Evolutionary conservation across 2,888 invertebrate species (phyloP), one percentile per base, ranked within the genome.

Genomic region (Nasonovia ribisnigri): DNA sequence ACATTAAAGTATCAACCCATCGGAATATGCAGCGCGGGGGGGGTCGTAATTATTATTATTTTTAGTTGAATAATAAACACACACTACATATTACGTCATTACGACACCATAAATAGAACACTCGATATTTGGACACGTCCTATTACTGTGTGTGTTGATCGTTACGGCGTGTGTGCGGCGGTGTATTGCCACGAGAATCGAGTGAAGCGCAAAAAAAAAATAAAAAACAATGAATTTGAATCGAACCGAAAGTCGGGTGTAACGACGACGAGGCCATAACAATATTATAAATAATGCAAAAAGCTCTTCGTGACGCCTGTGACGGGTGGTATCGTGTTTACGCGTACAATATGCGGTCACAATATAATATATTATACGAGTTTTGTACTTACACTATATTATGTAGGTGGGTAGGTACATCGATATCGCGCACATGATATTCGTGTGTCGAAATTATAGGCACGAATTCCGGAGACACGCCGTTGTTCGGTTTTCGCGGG

Each of bases 221-320:
- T 16, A 84, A 77, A 77, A 77, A 77, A 77, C 5, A 24, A 11
- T 10, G 36, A 60, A 90, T 46, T 60, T 60, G 46, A 89, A 89
- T 89, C 90, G 90, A 90, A 90, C 29, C 60, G 60, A n/a, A 67
- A 46, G 29, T n/a, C 42, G 54, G 54, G 88, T 88, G 36, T 88
- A 8, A 54, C 26, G 10, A 57, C 42, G 16, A 67, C 90, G 60
- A 60, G 90, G 90, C 60, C 84, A 91, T 91, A 36, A 84, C 57
- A 77, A 77, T 77, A 77, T 77, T 77, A 77, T 77, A 77, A 77
- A 92, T 92, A 92, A 92, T 92, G 48, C 48, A 92, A 87, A 90
- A 67, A 60, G 91, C 86, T 92, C 87, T 92, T 92, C 92, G 92
- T 92, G 92, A 91, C 84, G 54, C 91, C 54, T 42, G 57, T 43